phyloP scores from a whole-genome alignment of 2,888 invertebrate species.

The Apamea anceps region DNA sequence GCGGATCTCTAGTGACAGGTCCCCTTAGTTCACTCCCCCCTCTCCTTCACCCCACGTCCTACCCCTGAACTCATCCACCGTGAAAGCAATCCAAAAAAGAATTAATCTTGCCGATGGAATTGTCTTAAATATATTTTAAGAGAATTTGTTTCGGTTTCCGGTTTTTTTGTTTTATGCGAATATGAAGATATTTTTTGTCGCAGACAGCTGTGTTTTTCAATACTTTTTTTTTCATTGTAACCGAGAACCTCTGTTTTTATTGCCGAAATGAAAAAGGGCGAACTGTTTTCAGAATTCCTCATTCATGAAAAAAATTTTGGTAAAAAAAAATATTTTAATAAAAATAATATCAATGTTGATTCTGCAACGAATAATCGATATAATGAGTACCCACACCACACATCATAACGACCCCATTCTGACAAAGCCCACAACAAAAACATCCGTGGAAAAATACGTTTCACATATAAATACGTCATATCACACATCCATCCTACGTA shows the following conservation, averaged over 20 bases:
- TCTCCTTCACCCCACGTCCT: slow-evolving; percentile 6
- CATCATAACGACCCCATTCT: slow-evolving; percentile 1
- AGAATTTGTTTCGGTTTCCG: slow-evolving; percentile 19
- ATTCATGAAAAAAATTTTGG: neutral
- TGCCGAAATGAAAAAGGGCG: neutral
- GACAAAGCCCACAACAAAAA: slow-evolving; percentile 8
- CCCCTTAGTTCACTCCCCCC: slow-evolving; percentile 6
- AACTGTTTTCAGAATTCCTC: neutral
- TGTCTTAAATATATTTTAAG: slow-evolving; percentile 43
- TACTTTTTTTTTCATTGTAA: neutral
- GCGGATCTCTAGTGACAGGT: slow-evolving; percentile 7
- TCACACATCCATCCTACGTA: slow-evolving; percentile 17
- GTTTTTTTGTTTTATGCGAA: slow-evolving; percentile 8
- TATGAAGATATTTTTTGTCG: neutral
- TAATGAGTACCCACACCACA: neutral
- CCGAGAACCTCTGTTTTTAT: neutral
- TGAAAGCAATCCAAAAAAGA: slow-evolving; percentile 49
- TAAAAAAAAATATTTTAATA: neutral
- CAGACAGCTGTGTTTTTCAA: too few species aligned
- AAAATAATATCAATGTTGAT: neutral
- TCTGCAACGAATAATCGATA: neutral
- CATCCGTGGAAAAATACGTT: slow-evolving; percentile 28
- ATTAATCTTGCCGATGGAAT: slow-evolving; percentile 62
- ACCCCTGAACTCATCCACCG: slow-evolving; percentile 37
- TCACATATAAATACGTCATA: slow-evolving; percentile 26